Base-by-base conservation (phyloP, 2,888 invertebrate species). In the Patella caerulea region DNA sequence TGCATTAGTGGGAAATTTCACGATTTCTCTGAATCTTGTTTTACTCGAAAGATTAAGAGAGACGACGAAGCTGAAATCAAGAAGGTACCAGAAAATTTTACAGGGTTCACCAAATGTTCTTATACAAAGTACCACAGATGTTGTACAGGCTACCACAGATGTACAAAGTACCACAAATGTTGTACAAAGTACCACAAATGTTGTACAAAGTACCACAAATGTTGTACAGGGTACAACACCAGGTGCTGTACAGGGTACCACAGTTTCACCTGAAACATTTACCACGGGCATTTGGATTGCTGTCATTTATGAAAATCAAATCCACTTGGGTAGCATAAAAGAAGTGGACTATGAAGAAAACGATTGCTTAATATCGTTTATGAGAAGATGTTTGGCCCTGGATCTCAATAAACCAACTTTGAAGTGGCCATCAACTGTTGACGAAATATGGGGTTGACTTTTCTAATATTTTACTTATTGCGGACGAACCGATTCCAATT, bases 1-100 rank as follows among this genome's bases (percentile, higher is more conserved):
- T 81, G 81, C 52, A 19, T 79, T 34, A 9, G 19, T 11, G 75
- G 73, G 19, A 34, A 71, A n/a, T 15, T 52, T 65, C 53, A 71
- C 70, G 72, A 29, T 24, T 74, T 73, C 29, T 76, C 2, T 52
- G 73, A 17, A n/a, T 59, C 73, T 53, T 59, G 34, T 19, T 11
- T 24, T 19, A 17, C 1, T 12, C 29, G 19, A 5, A 71, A 71
- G 71, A 34, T 17, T 9, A 34, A 19, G 0, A 12, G 5, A 71
- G 29, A 71, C 17, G 11, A 19, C 1, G 71, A 5, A 71, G 1
- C 71, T 71, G 71, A 71, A 71, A n/a, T 24, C 24, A 9, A 24
- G 19, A 7, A 19, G 19, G 9, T 24, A 17, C 71, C 9, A 1
- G 29, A 19, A 5, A 71, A 0, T 17, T 11, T 9, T 17, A n/a